Base-by-base conservation (phyloP, 2,113 vertebrate species). In the Meleagris gallopavo region DNA sequence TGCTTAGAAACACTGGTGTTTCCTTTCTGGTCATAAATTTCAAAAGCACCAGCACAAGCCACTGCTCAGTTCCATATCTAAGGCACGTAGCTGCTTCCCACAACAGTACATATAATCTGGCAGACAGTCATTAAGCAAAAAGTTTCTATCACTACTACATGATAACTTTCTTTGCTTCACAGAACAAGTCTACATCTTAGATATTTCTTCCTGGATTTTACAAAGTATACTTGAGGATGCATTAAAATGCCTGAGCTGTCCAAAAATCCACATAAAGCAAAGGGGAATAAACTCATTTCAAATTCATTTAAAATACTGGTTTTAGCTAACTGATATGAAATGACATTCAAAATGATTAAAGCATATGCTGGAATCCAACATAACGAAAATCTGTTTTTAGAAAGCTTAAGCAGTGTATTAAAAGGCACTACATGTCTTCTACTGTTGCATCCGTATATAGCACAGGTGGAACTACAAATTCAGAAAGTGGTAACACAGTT, bases 21-120 rank as follows among this genome's bases (percentile, higher is more conserved):
- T 46, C 41, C 76, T 64, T 85, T 87, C 71, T 73, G 92, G 82
- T 11, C 75, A 25, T 70, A 84, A 67, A 86, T n/a, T 94, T 74
- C 79, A 85, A 70, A 21, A 83, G 41, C n/a, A 72, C 25, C 83
- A 43, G 57, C 76, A 62, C 45, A 50, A 95, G 29, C 30, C 46
- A 66, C 65, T 78, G 87, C 61, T 86, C 88, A 79, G 84, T 85
- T 62, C 27, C 40, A 1, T 34, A 64, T 48, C 71, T 66, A 82
- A 93, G 55, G 43, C n/a, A 52, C 83, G 88, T 80, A 64, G 41
- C 46, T 84, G 25, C 60, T 88, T 72, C 27, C 69, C 86, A 57
- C 2, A 10, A 83, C 22, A 94, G 10, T 10, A 41, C 21, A 48
- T 13, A 38, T 17, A 74, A 5, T 21, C 24, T 27, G 30, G 76